A percentile compares a stretch with the other conserved stretches of the same genome.
These are phyloP conservation scores for Dissostichus mawsoni DNA, from an alignment of 2,113 vertebrate genomes.

Conservation along the genomic window DNA sequence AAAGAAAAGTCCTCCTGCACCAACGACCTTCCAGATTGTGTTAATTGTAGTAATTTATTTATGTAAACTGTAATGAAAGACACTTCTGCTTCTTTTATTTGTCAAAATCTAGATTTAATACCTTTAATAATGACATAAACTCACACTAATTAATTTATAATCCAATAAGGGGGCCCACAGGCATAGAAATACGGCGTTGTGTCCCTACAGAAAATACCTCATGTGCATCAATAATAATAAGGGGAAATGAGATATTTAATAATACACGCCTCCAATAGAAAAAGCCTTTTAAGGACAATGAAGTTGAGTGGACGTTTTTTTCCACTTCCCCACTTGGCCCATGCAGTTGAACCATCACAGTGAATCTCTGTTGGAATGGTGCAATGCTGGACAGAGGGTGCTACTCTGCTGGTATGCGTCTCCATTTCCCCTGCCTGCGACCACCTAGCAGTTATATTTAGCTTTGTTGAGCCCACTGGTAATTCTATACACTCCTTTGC, in stretches of 20 bases:
- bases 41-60: background rate
- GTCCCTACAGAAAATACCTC: no score
- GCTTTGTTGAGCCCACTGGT: constrained; percentile 67
- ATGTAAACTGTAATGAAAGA: background rate
- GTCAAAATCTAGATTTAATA: background rate
- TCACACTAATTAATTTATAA: no score
- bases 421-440: constrained; percentile 50
- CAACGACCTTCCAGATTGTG: background rate
- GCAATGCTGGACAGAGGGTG: constrained; percentile 11
- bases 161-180: background rate
- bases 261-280: background rate
- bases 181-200: background rate
- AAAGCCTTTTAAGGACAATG: background rate
- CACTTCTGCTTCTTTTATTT: background rate
- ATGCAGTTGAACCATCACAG: constrained; percentile 7
- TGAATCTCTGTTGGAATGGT: constrained; percentile 24
- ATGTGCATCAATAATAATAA: background rate
- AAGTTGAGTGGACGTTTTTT: background rate
- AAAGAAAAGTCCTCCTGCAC: no score
- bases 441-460: constrained; percentile 72
- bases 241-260: background rate
- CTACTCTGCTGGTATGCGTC: constrained; percentile 58
- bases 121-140: background rate
- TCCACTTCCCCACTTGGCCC: background rate
- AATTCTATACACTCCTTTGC: constrained; percentile 60